These are phyloP conservation scores for Drosophila mercatorum DNA, from an alignment of 2,888 invertebrate genomes.

Conservation along the genomic window DNA sequence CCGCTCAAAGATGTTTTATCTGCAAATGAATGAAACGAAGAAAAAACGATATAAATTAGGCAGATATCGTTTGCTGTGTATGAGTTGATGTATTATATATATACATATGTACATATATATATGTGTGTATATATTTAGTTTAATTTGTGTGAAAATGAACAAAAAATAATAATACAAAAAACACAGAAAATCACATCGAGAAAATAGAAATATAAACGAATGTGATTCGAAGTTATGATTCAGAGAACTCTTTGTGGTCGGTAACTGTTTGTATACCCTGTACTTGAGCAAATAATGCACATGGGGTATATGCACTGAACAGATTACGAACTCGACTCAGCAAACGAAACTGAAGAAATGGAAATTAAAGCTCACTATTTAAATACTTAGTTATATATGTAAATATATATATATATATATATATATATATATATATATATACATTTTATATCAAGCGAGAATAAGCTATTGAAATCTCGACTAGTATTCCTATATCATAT, in stretches of 20 bases:
- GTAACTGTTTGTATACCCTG: constrained; percentile 10
- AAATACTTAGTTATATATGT: too few relatives aligned
- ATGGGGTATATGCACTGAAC: background rate
- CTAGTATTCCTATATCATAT: too few relatives aligned
- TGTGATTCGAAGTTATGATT: constrained; percentile 55
- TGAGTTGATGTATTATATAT: background rate
- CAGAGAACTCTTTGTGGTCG: constrained; percentile 53
- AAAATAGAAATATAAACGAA: constrained; percentile 17
- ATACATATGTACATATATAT: background rate
- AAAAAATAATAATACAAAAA: constrained; percentile 7
- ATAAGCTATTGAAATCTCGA: too few relatives aligned
- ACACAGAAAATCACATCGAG: constrained; percentile 3
- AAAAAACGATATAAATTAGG: constrained; percentile 16
- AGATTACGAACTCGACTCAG: background rate
- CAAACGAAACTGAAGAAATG: too few relatives aligned
- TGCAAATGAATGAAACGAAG: background rate
- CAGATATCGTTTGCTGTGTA: constrained; percentile 1
- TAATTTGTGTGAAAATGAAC: constrained; percentile 5
- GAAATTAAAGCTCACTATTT: too few relatives aligned
- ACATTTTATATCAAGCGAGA: too few relatives aligned
- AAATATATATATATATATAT: too few relatives aligned
- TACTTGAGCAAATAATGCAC: background rate
- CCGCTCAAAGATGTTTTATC: constrained; percentile 9
- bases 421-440: too few relatives aligned
- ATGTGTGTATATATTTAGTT: background rate